Evolutionary conservation across 1,140 invertebrate genomes (phyloP).

Genomic region (Procambarus clarkii): DNA sequence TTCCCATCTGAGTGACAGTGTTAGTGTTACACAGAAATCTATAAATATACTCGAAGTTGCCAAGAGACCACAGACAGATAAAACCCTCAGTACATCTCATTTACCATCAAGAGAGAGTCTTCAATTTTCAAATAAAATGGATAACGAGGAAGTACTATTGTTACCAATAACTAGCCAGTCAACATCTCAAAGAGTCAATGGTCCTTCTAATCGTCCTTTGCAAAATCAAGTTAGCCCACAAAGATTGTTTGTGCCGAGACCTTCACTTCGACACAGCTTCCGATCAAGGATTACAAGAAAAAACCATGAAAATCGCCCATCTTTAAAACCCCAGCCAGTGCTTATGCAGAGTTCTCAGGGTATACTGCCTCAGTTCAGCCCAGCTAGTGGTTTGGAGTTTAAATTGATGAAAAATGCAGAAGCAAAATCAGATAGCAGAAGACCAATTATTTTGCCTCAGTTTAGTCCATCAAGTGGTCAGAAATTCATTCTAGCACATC

Average conservation of each 20-base stretch:
- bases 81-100: not conserved
- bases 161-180: not conserved
- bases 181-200: not conserved
- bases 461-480: not conserved
- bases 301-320: not conserved
- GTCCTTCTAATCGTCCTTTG: not conserved
- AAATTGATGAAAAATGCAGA: not conserved
- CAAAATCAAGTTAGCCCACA: not conserved
- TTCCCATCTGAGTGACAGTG: not conserved
- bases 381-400: not conserved
- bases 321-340: not conserved
- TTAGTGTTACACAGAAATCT: not conserved
- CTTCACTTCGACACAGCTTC: not conserved
- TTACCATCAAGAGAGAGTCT: not conserved
- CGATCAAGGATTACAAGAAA: not conserved
- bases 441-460: not conserved
- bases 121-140: not conserved
- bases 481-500: not conserved
- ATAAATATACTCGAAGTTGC: not conserved
- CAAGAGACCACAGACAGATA: not conserved
- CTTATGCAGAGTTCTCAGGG: not conserved
- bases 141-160: not conserved
- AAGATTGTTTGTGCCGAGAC: not conserved
- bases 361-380: slow-evolving; percentile 1
- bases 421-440: not conserved